phyloP scores from a whole-genome alignment of 2,797 vertebrate genomes.

The Myotis vivesi region DNA sequence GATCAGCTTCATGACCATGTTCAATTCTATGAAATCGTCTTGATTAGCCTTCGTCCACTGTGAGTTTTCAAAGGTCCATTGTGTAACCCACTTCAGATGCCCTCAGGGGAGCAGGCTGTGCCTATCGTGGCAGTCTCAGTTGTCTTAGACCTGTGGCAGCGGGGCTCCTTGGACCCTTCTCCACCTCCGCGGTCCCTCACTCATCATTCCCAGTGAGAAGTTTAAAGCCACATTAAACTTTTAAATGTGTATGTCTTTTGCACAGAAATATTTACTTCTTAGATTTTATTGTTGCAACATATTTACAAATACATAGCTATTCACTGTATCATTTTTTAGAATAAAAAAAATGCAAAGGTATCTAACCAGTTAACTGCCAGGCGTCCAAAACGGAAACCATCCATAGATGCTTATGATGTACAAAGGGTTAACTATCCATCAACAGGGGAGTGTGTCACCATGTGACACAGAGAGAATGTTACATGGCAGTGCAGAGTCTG shows the following conservation, averaged over 20 bases:
- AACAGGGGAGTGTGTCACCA: not conserved
- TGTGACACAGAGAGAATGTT: not conserved
- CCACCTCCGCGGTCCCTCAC: not conserved
- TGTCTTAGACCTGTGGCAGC: rapidly evolving
- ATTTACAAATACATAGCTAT: not conserved
- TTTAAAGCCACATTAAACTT: not conserved
- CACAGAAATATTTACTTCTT: not conserved
- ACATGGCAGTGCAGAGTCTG: not conserved
- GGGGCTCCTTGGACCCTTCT: not conserved
- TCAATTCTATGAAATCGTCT: constrained; percentile 93
- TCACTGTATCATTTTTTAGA: constrained; percentile 57
- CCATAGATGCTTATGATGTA: too few species aligned
- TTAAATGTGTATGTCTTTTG: not conserved
- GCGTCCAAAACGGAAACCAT: too few species aligned
- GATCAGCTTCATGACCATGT: constrained; percentile 93
- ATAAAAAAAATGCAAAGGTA: not conserved
- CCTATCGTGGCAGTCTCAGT: rapidly evolving
- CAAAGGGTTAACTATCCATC: not conserved
- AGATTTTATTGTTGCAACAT: not conserved
- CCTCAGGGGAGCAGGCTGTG: not conserved
- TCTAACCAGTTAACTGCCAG: not conserved
- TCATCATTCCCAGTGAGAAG: not conserved
- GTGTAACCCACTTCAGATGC: not conserved
- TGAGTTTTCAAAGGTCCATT: not conserved
- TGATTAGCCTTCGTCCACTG: not conserved